Evolutionary conservation across 2,888 invertebrate genomes (phyloP).

Genomic region (Lepetodrilus schrolli): DNA sequence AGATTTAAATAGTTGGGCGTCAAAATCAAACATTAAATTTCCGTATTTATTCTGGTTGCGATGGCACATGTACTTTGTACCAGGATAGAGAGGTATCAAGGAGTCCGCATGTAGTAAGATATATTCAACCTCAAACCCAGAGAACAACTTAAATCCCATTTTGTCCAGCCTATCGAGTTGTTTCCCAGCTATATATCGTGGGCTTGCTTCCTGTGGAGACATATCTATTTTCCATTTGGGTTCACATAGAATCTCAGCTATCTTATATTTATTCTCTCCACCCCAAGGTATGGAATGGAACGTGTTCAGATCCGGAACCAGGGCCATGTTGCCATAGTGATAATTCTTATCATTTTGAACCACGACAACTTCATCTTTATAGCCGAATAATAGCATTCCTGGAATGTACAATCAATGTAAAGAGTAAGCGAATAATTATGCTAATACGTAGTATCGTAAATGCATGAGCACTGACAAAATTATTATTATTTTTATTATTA

Average conservation of each 20-base stretch:
- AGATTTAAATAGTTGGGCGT: neutral
- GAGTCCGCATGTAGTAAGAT: neutral
- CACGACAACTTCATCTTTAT: neutral
- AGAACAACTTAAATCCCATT: neutral
- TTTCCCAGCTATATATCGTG: neutral
- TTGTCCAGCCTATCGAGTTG: neutral
- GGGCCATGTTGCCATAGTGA: neutral
- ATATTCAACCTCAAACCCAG: constrained; percentile 14
- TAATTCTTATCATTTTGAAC: neutral
- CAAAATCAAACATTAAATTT: neutral
- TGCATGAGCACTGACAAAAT: no score
- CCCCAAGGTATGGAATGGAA: neutral
- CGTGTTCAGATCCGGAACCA: neutral
- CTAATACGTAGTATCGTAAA: no score
- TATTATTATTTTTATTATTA: no score
- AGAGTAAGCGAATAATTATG: neutral
- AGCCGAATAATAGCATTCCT: neutral
- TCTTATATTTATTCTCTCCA: neutral
- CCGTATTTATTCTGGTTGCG: neutral
- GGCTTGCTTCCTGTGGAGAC: neutral
- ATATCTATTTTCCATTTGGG: neutral
- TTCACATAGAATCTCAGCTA: constrained; percentile 9
- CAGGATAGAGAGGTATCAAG: neutral
- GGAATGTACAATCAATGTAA: neutral
- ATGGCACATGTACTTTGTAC: neutral